Percentiles rank a stretch among this genome's conserved stretches.
These are phyloP conservation scores for Upupa epops DNA, from an alignment of 2,113 vertebrate genomes.

Conservation along the genomic window DNA sequence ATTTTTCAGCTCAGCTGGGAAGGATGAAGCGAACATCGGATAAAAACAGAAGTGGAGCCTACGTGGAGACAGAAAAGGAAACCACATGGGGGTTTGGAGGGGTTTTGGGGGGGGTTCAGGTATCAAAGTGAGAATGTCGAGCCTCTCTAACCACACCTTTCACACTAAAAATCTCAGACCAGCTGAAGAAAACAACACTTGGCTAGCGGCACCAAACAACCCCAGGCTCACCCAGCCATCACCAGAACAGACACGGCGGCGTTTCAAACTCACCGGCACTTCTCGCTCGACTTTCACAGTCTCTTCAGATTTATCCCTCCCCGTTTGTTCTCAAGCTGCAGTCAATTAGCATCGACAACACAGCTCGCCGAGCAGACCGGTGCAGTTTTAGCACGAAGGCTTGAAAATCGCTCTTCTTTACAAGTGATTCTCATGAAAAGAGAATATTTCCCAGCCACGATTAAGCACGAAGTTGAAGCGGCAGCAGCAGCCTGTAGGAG, in stretches of 20 bases:
- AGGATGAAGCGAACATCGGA: neutral
- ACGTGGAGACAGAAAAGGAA: constrained; percentile 13
- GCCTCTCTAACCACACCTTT: constrained; percentile 17
- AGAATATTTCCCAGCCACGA: constrained; percentile 10
- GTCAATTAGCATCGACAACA: neutral
- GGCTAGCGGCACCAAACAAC: constrained; percentile 33
- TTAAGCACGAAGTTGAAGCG: constrained; percentile 17
- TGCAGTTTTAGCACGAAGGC: neutral
- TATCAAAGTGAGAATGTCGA: constrained; percentile 28
- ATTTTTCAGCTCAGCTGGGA: constrained; percentile 49
- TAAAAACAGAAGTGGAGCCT: neutral
- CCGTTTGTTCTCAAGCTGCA: neutral
- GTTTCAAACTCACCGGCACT: constrained; percentile 23
- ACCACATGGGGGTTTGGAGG: neutral
- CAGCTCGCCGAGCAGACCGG: neutral
- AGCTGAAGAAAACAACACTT: neutral
- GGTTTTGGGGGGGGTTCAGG: neutral
- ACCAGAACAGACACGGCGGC: neutral
- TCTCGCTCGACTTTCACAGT: neutral
- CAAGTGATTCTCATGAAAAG: constrained; percentile 3
- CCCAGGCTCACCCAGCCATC: neutral
- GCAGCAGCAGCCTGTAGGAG: constrained; percentile 21
- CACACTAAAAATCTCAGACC: constrained; percentile 20
- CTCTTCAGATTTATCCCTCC: neutral
- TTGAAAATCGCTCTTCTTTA: constrained; percentile 6